These are phyloP conservation scores for Sceloporus undulatus DNA, from an alignment of 2,113 vertebrate species.

Conservation along the genomic window DNA sequence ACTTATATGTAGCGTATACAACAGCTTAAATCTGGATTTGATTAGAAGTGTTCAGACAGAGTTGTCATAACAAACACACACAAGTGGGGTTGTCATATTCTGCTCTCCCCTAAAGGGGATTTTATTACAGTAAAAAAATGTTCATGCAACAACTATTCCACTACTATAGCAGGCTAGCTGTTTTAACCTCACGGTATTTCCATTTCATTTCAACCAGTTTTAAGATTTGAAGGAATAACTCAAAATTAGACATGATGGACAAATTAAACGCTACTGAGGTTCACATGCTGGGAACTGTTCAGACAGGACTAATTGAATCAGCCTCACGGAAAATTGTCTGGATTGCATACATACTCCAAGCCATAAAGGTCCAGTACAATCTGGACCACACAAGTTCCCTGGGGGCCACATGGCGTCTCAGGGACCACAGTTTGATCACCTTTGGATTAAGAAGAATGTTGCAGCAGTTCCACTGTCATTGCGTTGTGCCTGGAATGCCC, in stretches of 20 bases:
- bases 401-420: too few relatives aligned
- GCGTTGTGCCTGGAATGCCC: too few relatives aligned
- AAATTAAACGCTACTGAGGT: conserved; percentile 60
- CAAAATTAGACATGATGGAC: conserved; percentile 44
- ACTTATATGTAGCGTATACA: neutral
- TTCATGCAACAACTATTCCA: conserved; percentile 29
- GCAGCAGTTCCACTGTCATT: too few relatives aligned
- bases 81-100: neutral
- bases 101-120: neutral
- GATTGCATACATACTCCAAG: conserved; percentile 49
- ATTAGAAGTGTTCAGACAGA: neutral
- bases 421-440: too few relatives aligned
- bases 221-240: conserved; percentile 52
- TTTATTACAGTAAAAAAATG: conserved; percentile 32
- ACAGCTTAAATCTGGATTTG: conserved; percentile 7
- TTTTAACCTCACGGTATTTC: conserved; percentile 51
- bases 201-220: conserved; percentile 46
- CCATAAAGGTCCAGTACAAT: conserved; percentile 37
- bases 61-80: conserved; percentile 16
- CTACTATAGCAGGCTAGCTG: conserved; percentile 25
- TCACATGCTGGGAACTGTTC: conserved; percentile 60
- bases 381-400: neutral
- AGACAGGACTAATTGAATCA: conserved; percentile 68
- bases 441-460: too few relatives aligned
- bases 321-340: conserved; percentile 46